Base-by-base conservation (phyloP, 2,888 invertebrate genomes). In the Thymelicus sylvestris region DNA sequence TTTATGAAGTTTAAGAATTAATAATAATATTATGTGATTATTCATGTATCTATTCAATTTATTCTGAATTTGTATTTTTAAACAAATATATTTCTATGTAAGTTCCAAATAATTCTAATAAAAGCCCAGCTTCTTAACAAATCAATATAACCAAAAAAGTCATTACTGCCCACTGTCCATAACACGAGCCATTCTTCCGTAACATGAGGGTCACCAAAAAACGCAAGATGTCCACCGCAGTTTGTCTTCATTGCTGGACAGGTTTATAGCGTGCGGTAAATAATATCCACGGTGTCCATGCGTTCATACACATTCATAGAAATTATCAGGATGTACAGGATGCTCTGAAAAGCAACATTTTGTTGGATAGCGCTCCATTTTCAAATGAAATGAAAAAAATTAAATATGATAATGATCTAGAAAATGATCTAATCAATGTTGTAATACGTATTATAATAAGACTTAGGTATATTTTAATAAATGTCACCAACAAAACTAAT, bases 211-310 rank as follows among this genome's bases (percentile, higher is more conserved):
- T 92, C 91, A 91, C 83, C 88, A 88, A 90, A 90, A 91, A 89
- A 86, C 75, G 74, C 85, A 85, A 86, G 84, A 84, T 84, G 88
- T 86, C 85, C 85, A 75, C 65, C 71, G 85, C 91, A 83, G 86
- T 92, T 87, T 90, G 86, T 92, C 91, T 91, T 89, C 89, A 89
- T 91, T 81, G 85, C 52, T 77, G 74, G 91, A 92, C 92, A 91
- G 91, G 85, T 92, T 93, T 93, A 93, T 90, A 80, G 86, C 82
- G 79, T 83, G 88, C 88, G 90, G 91, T 91, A 91, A 92, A 92
- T 91, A 92, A 93, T 92, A 92, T 85, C 87, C 82, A 81, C 86
- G 6, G 60, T 24, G 41, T 7, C 7, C 67, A 12, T 13, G 24
- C 59, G 52, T 65, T 70, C 70, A 70, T 70, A 69, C 62, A 69